These are phyloP conservation scores for Synchiropus splendidus DNA, from an alignment of 2,113 vertebrate species.

Conservation along the genomic window DNA sequence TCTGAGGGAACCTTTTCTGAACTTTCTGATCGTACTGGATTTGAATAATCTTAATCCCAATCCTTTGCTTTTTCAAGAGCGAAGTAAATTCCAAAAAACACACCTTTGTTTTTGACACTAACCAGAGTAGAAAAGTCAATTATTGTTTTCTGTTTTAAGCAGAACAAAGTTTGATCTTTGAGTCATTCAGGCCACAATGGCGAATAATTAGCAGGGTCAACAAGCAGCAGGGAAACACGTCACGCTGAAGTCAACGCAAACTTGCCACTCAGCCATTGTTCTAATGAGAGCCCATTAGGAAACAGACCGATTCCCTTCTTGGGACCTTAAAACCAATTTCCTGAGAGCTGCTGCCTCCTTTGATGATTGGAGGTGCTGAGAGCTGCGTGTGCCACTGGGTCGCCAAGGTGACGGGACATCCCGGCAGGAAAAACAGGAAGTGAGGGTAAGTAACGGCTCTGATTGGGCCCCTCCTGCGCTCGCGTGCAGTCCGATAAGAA, in stretches of 20 bases:
- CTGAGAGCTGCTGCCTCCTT: constrained; percentile 48
- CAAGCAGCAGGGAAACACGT: constrained; percentile 18
- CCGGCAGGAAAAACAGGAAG: constrained; percentile 69
- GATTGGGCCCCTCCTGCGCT: constrained; percentile 63
- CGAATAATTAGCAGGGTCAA: constrained; percentile 6
- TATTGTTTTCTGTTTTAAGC: too few species aligned
- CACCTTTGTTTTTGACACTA: too few species aligned
- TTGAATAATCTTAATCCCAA: too few species aligned
- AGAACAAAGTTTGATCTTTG: too few species aligned
- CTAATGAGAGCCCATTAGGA: constrained; percentile 60
- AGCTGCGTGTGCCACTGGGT: constrained; percentile 54
- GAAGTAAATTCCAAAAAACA: too few species aligned
- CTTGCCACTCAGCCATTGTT: constrained; percentile 42
- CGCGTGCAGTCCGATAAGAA: constrained; percentile 43
- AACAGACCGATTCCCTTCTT: constrained; percentile 55
- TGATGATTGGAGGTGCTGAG: constrained; percentile 48
- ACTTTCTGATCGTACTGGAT: too few species aligned
- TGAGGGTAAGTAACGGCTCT: constrained; percentile 48
- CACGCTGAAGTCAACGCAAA: constrained; percentile 15
- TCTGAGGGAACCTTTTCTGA: too few species aligned
- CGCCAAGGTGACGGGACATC: constrained; percentile 49
- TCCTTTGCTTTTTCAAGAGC: too few species aligned
- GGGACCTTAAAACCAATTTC: constrained; percentile 65
- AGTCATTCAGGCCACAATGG: too few species aligned
- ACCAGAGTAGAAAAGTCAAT: too few species aligned